These are phyloP conservation scores for Leptinotarsa defecta DNA, from an alignment of 1,140 invertebrate genomes.

Conservation along the genomic window DNA sequence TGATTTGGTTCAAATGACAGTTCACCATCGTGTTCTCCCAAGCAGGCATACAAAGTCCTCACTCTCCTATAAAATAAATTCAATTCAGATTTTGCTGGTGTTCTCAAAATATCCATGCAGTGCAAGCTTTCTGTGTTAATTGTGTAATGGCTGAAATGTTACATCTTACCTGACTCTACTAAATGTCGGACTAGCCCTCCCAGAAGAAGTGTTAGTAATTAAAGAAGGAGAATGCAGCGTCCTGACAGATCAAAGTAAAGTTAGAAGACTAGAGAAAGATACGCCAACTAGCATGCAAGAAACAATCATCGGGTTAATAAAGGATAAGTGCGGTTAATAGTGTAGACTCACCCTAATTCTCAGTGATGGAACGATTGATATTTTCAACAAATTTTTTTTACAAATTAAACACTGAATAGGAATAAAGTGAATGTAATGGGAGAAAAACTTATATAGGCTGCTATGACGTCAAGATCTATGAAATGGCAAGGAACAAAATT, in stretches of 20 bases:
- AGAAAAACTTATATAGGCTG: no score
- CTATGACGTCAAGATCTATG: no score
- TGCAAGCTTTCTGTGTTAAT: background rate
- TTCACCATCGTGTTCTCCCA: constrained; percentile 95
- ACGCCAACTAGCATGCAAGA: background rate
- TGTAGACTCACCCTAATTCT: no score
- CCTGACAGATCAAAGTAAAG: constrained; percentile 17
- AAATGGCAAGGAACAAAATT: no score
- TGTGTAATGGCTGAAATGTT: constrained; percentile 6
- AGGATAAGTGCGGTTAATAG: no score
- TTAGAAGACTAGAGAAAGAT: constrained; percentile 6
- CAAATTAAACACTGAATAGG: no score
- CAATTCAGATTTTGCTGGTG: no score
- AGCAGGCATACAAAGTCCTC: constrained; percentile 91
- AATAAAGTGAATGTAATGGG: no score
- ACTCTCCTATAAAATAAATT: constrained; percentile 67
- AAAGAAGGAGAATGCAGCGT: constrained; percentile 24
- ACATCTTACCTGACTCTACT: constrained; percentile 46
- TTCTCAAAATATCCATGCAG: no score
- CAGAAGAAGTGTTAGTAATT: constrained; percentile 36
- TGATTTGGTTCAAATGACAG: constrained; percentile 98
- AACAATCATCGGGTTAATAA: no score
- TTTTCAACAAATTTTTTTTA: no score
- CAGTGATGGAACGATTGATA: no score
- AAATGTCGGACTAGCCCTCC: constrained; percentile 44